A percentile compares a stretch with the other conserved stretches of the same genome.
Conservation (phyloP, 2,797 vertebrate genomes). For the Orestias chungarensis region DNA sequence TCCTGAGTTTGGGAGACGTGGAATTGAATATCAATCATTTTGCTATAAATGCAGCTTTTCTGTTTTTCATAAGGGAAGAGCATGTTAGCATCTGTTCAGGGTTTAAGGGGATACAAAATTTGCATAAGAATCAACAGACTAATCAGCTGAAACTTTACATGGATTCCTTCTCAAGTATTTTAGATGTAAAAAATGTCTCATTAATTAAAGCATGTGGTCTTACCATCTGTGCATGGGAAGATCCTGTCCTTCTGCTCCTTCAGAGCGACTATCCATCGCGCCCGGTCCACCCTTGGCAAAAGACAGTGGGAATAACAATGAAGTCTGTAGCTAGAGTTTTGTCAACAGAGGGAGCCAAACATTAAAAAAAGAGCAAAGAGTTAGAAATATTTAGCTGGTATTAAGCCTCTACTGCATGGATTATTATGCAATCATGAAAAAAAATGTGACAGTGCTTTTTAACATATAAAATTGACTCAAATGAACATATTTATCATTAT, state of each 20-base stretch:
- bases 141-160: neutral
- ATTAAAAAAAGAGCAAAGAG: slow-evolving; percentile 11
- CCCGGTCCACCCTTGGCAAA: slow-evolving; percentile 86
- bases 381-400: neutral
- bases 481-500: too few relatives aligned
- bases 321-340: slow-evolving; percentile 1
- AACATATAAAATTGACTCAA: too few relatives aligned
- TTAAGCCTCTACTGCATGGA: too few relatives aligned
- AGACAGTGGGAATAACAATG: neutral
- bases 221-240: slow-evolving; percentile 82
- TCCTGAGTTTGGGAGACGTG: neutral
- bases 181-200: neutral
- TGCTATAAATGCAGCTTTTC: neutral
- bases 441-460: too few relatives aligned
- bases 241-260: slow-evolving; percentile 71
- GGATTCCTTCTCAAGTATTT: neutral
- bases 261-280: slow-evolving; percentile 89
- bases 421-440: too few relatives aligned
- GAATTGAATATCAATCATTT: neutral
- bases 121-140: neutral
- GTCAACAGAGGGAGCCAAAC: slow-evolving; percentile 65
- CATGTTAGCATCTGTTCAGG: neutral
- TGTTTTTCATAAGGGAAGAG: neutral
- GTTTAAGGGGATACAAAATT: neutral
- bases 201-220: slow-evolving; percentile 14